phyloP scores from a whole-genome alignment of 1,140 invertebrate species.

The Eciton burchellii region DNA sequence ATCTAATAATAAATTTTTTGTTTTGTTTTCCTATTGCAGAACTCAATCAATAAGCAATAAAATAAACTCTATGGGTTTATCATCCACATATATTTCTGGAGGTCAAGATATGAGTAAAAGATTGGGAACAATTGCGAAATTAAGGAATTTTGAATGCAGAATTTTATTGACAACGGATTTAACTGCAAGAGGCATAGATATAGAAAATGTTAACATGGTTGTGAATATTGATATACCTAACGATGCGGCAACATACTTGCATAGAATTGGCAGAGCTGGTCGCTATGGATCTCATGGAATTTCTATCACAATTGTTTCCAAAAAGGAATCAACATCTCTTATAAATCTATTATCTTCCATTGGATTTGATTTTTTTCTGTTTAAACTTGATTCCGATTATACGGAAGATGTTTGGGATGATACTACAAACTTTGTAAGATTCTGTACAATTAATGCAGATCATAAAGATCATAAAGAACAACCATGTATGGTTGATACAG shows the following conservation, averaged over 20 bases:
- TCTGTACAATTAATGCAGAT: conserved; percentile 57
- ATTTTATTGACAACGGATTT: conserved; percentile 97
- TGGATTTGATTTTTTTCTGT: conserved; percentile 84
- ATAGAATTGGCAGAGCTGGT: conserved; percentile 97
- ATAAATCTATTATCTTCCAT: conserved; percentile 85
- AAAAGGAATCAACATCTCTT: conserved; percentile 87
- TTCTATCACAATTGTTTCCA: conserved; percentile 89
- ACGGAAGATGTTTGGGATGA: conserved; percentile 82
- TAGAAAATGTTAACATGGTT: conserved; percentile 95
- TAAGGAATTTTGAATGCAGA: conserved; percentile 92
- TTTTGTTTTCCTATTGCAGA: conserved; percentile 79
- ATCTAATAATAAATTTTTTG: background rate
- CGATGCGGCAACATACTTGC: conserved; percentile 96
- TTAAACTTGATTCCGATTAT: conserved; percentile 83
- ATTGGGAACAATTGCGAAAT: conserved; percentile 90
- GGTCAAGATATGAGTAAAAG: conserved; percentile 92
- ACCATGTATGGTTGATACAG: conserved; percentile 38
- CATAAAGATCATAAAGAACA: too few species aligned
- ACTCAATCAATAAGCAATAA: conserved; percentile 91
- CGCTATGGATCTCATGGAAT: conserved; percentile 93
- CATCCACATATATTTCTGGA: conserved; percentile 90
- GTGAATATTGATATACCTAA: conserved; percentile 96
- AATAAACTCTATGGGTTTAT: conserved; percentile 90
- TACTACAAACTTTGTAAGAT: conserved; percentile 76
- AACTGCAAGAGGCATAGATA: conserved; percentile 95